These are phyloP conservation scores for Synanthedon andrenaeformis DNA, from an alignment of 2,888 invertebrate species.

Conservation along the genomic window DNA sequence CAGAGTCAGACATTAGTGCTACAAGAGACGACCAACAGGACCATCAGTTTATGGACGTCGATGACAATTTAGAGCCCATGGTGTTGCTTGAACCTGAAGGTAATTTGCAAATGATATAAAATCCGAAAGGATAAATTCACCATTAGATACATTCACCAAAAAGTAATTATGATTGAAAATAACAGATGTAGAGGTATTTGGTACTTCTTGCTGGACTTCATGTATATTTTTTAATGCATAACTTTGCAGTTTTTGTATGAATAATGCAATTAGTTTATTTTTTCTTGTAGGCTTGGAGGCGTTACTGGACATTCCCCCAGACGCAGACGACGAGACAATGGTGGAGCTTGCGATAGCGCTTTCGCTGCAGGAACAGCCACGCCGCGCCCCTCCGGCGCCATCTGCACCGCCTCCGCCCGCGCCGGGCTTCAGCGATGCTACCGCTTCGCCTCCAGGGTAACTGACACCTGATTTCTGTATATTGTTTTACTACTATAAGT, in stretches of 20 bases:
- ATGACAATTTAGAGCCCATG: conserved; percentile 71
- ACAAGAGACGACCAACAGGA: conserved; percentile 54
- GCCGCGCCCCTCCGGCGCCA: conserved; percentile 50
- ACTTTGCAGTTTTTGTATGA: no score
- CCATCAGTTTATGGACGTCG: conserved; percentile 70
- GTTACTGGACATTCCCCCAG: conserved; percentile 89
- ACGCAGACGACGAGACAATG: conserved; percentile 97
- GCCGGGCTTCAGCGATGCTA: conserved; percentile 78
- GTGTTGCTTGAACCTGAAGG: conserved; percentile 70
- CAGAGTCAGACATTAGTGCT: conserved; percentile 44
- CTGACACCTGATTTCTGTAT: not conserved
- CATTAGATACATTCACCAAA: no score
- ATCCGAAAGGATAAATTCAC: no score
- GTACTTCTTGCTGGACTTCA: no score
- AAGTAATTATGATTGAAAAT: no score
- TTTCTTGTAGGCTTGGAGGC: conserved; percentile 75
- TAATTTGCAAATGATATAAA: conserved; percentile 25
- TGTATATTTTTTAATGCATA: no score
- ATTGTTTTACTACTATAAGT: no score
- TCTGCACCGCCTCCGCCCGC: conserved; percentile 45
- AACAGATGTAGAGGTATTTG: no score
- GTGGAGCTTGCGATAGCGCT: conserved; percentile 96
- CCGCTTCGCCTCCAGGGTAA: conserved; percentile 79
- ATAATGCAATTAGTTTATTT: no score
- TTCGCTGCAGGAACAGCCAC: conserved; percentile 87